Evolutionary conservation across 2,888 invertebrate species (phyloP), one percentile per base, ranked within the genome.

Genomic region (Itoplectis maculator): DNA sequence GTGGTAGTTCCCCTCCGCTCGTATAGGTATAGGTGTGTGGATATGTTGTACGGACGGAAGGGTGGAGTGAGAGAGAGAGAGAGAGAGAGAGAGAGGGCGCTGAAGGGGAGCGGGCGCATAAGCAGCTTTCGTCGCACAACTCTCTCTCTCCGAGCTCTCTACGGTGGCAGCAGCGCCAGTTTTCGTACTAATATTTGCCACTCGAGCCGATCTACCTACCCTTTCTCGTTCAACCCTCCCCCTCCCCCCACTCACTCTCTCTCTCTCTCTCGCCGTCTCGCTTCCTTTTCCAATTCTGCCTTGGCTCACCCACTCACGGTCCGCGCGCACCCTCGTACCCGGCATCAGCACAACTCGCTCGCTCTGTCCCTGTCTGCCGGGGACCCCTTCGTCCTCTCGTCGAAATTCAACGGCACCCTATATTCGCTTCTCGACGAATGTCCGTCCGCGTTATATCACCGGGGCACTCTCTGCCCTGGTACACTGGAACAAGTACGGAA

Each of bases 131-230:
- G 89, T 90, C 89, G 90, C 89, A 88, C 86, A 88, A 87, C 87
- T 86, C 88, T 86, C 87, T 86, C 88, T 86, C 66, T 13, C 47
- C 86, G 88, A 89, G 88, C 89, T 88, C 88, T 83, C 73, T 37
- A 3, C 20, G 20, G 59, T 15, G 74, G 69, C 72, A 61, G 87
- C 87, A 88, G 86, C 89, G 87, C 88, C 89, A 89, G 91, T 91
- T 91, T 91, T 92, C 91, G 87, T 92, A 91, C 92, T 92, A 92
- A 92, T 92, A 92, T 92, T 92, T 92, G 91, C 92, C 90, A 91
- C 91, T 92, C 90, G 91, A 91, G 90, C 90, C 87, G 88, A 88
- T 86, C 88, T 85, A 85, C 87, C n/a, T n/a, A 65, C 83, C 84
- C 86, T 80, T 85, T 85, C 79, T 69, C 73, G 68, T 73, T 77